Conservation (phyloP, 2,797 vertebrate species). For the Alauda arvensis region DNA sequence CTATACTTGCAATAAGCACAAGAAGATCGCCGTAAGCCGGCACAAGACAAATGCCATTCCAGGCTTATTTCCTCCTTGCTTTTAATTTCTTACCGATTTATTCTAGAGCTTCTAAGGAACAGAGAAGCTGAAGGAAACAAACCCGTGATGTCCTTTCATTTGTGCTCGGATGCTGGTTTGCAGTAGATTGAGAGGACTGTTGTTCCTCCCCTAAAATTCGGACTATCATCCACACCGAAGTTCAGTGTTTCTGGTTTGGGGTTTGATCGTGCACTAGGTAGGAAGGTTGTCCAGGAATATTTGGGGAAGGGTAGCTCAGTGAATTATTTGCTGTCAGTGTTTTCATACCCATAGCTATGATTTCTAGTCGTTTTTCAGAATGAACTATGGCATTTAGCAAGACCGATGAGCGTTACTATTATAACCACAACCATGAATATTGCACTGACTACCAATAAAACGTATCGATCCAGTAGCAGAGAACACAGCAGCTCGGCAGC, state of each 20-base stretch:
- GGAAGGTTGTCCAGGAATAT: not conserved
- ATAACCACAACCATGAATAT: not conserved
- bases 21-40: rapidly evolving
- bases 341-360: not conserved
- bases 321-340: not conserved
- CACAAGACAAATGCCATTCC: not conserved
- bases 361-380: not conserved
- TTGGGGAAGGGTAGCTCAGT: not conserved
- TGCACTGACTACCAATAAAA: not conserved
- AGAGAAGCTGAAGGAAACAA: not conserved
- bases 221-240: not conserved
- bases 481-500: not conserved
- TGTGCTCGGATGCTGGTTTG: not conserved
- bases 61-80: not conserved
- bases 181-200: not conserved
- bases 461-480: not conserved
- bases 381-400: not conserved
- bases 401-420: not conserved
- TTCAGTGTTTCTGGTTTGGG: not conserved
- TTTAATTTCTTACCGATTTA: not conserved
- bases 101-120: not conserved
- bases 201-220: not conserved
- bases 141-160: not conserved
- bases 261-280: not conserved
- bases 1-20: too few relatives aligned